Percentiles rank a stretch among this genome's conserved stretches.
phyloP scores from a whole-genome alignment of 2,888 invertebrate species.

The Drosophila anceps region DNA sequence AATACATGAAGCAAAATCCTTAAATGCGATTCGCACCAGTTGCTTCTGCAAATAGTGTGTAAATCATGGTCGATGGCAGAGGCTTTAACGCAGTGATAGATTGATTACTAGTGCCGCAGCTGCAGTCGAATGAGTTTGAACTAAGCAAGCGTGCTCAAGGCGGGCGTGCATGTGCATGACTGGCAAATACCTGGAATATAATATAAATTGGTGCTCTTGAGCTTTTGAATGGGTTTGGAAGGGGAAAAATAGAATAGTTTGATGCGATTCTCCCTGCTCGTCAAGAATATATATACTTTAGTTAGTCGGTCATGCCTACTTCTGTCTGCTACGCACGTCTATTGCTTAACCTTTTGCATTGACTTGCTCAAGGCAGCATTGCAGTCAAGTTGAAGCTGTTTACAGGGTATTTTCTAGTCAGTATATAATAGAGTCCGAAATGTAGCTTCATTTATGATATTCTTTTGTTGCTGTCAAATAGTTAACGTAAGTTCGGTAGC shows the following conservation, averaged over 20 bases:
- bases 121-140: not conserved
- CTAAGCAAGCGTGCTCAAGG: not conserved
- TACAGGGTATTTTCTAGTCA: too few species aligned
- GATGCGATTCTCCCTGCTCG: too few species aligned
- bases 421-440: too few species aligned
- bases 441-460: constrained; percentile 25
- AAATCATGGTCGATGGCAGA: constrained; percentile 52
- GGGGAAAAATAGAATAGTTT: not conserved
- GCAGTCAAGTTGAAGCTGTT: too few species aligned
- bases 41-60: constrained; percentile 40
- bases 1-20: constrained; percentile 26
- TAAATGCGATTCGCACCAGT: constrained; percentile 45
- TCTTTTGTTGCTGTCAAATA: constrained; percentile 18
- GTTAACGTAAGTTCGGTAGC: constrained; percentile 8
- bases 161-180: not conserved
- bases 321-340: too few species aligned
- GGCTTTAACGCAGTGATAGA: constrained; percentile 48
- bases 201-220: not conserved
- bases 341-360: too few species aligned
- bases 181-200: not conserved
- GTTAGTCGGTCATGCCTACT: too few species aligned
- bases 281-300: too few species aligned
- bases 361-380: too few species aligned
- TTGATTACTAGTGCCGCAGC: constrained; percentile 18
- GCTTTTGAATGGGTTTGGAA: not conserved